These are phyloP conservation scores for Piprites chloris DNA, from an alignment of 2,113 vertebrate species.

Conservation along the genomic window DNA sequence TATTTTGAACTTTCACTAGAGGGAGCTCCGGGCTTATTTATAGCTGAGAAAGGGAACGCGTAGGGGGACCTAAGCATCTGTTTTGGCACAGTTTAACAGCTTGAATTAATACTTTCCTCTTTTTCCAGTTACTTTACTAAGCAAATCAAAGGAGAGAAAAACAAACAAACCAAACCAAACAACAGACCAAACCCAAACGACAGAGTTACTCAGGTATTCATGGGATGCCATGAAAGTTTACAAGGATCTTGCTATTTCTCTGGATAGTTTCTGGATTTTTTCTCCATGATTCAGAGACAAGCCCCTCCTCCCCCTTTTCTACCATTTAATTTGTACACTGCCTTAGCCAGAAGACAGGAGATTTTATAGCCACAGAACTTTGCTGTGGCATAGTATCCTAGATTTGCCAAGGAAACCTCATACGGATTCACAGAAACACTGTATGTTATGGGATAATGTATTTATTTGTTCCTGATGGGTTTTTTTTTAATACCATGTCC, in stretches of 20 bases:
- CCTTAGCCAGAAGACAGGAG: neutral
- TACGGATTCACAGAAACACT: neutral
- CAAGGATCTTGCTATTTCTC: neutral
- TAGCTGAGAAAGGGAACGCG: neutral
- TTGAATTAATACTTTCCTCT: neutral
- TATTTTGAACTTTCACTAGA: neutral
- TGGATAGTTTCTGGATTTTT: neutral
- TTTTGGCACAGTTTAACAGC: neutral
- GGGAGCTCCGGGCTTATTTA: conserved; percentile 17
- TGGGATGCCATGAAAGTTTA: neutral
- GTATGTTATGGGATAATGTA: rapidly evolving
- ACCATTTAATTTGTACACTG: neutral
- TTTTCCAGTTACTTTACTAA: neutral
- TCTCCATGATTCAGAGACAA: neutral
- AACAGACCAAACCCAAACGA: neutral
- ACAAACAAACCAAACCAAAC: neutral
- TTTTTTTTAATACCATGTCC: neutral
- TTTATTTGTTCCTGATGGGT: neutral
- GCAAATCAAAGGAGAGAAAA: neutral
- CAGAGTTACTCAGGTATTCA: neutral
- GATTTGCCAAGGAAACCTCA: neutral
- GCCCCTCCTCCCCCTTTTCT: neutral
- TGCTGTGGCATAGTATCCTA: neutral
- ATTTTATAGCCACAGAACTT: neutral
- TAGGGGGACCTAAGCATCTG: too few species aligned